phyloP scores from a whole-genome alignment of 2,888 invertebrate genomes.

The Penaeus monodon region DNA sequence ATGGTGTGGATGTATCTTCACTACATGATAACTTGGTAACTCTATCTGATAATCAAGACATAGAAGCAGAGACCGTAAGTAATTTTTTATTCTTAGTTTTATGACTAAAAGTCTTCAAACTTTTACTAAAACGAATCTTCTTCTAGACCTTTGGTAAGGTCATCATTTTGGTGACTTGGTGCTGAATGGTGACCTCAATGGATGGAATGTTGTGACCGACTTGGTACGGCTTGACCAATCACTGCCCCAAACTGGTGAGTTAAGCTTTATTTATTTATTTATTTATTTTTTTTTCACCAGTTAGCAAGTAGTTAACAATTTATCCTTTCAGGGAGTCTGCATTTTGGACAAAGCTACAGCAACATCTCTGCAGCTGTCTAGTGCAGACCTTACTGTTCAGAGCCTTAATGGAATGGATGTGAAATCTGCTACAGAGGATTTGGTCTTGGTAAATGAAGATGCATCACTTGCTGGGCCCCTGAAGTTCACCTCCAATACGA shows the following conservation, averaged over 20 bases:
- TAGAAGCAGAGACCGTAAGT: constrained; percentile 1
- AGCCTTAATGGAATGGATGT: constrained; percentile 23
- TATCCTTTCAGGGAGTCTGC: constrained; percentile 1
- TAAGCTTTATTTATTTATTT: background rate
- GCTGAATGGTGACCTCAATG: constrained; percentile 30
- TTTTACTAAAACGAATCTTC: background rate
- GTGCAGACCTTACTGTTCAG: constrained; percentile 7
- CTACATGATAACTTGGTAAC: background rate
- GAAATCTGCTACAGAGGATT: background rate
- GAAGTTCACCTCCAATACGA: no score
- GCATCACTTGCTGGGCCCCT: constrained; percentile 9
- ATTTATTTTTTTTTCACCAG: background rate
- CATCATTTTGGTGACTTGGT: background rate
- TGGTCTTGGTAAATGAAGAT: constrained; percentile 16
- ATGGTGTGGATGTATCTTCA: constrained; percentile 14
- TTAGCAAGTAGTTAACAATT: background rate
- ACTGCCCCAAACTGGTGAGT: constrained; percentile 20
- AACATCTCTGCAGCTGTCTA: background rate
- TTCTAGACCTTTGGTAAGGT: background rate
- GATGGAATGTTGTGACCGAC: constrained; percentile 3
- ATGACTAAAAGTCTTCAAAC: no score
- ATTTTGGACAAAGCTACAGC: background rate
- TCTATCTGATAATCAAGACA: constrained; percentile 17
- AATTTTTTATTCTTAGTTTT: no score
- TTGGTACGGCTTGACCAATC: constrained; percentile 22